Conservation (phyloP, 2,888 invertebrate genomes). For the Troglohyphantes excavatus region DNA sequence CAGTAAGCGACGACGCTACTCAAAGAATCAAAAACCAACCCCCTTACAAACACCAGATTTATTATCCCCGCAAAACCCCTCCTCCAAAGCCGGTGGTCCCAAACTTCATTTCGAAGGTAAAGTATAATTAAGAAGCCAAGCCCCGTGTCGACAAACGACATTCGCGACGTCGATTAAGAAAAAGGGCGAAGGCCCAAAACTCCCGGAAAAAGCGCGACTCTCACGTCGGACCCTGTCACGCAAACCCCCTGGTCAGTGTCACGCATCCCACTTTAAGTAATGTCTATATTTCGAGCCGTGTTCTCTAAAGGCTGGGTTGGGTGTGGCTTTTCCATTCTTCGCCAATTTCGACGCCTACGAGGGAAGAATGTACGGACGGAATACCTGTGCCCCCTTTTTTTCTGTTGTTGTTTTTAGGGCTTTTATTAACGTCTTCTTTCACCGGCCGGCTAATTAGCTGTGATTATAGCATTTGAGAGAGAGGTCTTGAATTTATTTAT, state of each 20-base stretch:
- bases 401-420: not conserved
- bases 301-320: not conserved
- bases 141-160: conserved; percentile 71
- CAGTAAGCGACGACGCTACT: too few relatives aligned
- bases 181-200: conserved; percentile 2
- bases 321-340: not conserved
- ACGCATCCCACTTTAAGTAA: conserved; percentile 74
- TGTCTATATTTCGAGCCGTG: conserved; percentile 68
- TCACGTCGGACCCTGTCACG: conserved; percentile 49
- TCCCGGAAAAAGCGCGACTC: conserved; percentile 43
- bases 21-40: too few relatives aligned
- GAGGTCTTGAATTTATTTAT: not conserved
- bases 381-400: not conserved
- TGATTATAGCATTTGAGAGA: not conserved
- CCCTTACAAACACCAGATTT: too few relatives aligned
- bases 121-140: conserved; percentile 61
- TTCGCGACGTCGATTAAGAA: conserved; percentile 38
- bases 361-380: not conserved
- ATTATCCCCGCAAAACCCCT: too few relatives aligned
- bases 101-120: too few relatives aligned
- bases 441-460: not conserved
- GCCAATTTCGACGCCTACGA: not conserved
- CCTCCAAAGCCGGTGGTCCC: too few relatives aligned
- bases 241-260: conserved; percentile 51
- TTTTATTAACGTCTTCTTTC: conserved; percentile 1